phyloP scores from a whole-genome alignment of 1,140 invertebrate genomes.

The Drosophila trapezifrons region DNA sequence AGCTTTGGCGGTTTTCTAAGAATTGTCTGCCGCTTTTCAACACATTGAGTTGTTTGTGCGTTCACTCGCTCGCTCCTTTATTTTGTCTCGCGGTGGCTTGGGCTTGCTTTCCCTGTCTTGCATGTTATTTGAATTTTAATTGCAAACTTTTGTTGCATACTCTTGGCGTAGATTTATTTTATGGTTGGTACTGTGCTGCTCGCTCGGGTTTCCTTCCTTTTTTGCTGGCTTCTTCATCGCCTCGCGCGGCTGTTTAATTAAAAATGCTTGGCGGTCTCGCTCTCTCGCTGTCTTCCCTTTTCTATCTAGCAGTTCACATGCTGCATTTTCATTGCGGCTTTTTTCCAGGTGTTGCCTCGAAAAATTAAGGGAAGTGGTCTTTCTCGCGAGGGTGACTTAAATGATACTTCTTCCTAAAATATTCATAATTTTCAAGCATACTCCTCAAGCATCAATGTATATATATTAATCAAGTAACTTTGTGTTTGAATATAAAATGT shows the following conservation, averaged over 20 bases:
- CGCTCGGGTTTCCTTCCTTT: slow-evolving; percentile 23
- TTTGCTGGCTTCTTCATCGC: slow-evolving; percentile 20
- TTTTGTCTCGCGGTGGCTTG: background rate
- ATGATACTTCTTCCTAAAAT: slow-evolving; percentile 14
- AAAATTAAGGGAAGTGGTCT: slow-evolving; percentile 28
- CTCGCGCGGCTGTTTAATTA: slow-evolving; percentile 64
- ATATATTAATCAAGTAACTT: background rate
- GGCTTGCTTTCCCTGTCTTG: slow-evolving; percentile 34
- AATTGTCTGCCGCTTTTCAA: slow-evolving; percentile 73
- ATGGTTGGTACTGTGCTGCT: slow-evolving; percentile 53
- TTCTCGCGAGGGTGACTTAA: slow-evolving; percentile 10
- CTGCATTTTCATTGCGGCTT: slow-evolving; percentile 39
- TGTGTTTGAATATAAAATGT: background rate
- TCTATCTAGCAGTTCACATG: slow-evolving; percentile 10
- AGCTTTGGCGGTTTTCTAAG: slow-evolving; percentile 75
- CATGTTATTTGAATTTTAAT: slow-evolving; percentile 83
- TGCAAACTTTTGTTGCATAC: slow-evolving; percentile 80
- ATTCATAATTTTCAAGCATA: slow-evolving; percentile 4
- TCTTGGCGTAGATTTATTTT: slow-evolving; percentile 74
- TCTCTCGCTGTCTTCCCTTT: slow-evolving; percentile 15
- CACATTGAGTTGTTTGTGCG: slow-evolving; percentile 64
- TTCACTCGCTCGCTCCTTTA: background rate
- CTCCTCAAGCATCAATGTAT: background rate
- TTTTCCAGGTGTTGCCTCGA: slow-evolving; percentile 47
- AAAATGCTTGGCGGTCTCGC: slow-evolving; percentile 65